Base-by-base conservation (phyloP, 2,888 invertebrate genomes). In the Chloroclystis v-ata region DNA sequence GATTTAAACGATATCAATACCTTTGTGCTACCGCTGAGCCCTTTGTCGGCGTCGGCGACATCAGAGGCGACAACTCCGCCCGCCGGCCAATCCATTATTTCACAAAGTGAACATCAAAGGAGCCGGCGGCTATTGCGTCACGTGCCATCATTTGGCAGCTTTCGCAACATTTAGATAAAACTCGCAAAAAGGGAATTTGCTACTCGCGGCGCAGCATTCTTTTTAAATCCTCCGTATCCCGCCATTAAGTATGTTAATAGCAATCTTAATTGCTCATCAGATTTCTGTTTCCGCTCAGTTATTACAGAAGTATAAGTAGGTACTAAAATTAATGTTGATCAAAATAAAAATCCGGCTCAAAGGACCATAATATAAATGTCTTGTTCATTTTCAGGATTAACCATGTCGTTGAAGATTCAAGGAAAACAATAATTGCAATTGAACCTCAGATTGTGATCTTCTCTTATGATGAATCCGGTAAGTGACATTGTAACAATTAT, bases 1-100 rank as follows among this genome's bases (percentile, higher is more conserved):
- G 78, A 80, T 81, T 79, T 77, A 76, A 81, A 78, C 78, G 76
- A 78, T 84, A 83, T 82, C 84, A 82, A 82, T 83, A 75, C 81
- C 77, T 78, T 78, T 78, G 71, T 77, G 82, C 83, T 82, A 82
- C 84, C 75, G 82, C 75, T 63, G 60, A 57, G 67, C 69, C 67
- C 77, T 81, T 83, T 83, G 82, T 81, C 80, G 81, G 83, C 69
- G 58, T 66, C 74, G 74, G 75, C 69, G 60, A 75, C 74, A 72
- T 75, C 75, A 76, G 56, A 72, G 65, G 64, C 72, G 73, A 72
- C 70, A 69, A 70, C 68, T 72, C 59, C 63, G 69, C 67, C 69
- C 68, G 71, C 69, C 69, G 69, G 68, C 68, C 66, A 73, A 75
- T 76, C 78, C 75, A 79, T 80, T 78, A 77, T 71, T 68, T 73